Percentiles rank a stretch among this genome's conserved stretches.
Conservation (phyloP, 2,888 invertebrate genomes). For the Bembecia ichneumoniformis region DNA sequence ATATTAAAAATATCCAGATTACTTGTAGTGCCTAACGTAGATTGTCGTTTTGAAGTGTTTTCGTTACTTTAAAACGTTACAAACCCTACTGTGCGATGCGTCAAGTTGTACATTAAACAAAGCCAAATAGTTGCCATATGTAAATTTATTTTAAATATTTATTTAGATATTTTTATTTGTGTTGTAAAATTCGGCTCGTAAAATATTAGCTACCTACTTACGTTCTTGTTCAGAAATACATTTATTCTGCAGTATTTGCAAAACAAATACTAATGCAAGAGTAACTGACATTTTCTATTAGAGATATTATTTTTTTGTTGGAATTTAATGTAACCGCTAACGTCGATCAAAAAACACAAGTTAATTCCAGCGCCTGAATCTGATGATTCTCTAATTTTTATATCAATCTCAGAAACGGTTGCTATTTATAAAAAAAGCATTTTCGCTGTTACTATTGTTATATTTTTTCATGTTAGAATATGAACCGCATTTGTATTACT, state of each 20-base stretch:
- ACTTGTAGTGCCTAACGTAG: too few relatives aligned
- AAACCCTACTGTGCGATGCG: too few relatives aligned
- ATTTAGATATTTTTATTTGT: constrained; percentile 4
- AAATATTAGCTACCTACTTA: background rate
- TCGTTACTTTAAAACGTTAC: too few relatives aligned
- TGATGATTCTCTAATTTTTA: constrained; percentile 44
- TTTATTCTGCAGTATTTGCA: constrained; percentile 61
- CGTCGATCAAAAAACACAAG: constrained; percentile 16
- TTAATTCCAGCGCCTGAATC: constrained; percentile 2
- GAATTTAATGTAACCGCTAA: constrained; percentile 30
- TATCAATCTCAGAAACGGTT: constrained; percentile 39
- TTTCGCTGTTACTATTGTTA: constrained; percentile 67
- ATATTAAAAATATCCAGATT: too few relatives aligned
- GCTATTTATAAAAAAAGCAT: constrained; percentile 49
- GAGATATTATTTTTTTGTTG: constrained; percentile 19
- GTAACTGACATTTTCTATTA: constrained; percentile 35
- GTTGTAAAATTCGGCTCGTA: background rate
- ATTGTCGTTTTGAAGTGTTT: too few relatives aligned
- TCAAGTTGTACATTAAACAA: constrained; percentile 17
- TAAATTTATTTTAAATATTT: constrained; percentile 48
- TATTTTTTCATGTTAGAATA: constrained; percentile 66
- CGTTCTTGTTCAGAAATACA: constrained; percentile 30
- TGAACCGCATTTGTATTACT: constrained; percentile 64
- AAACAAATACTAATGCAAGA: constrained; percentile 60
- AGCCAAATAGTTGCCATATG: constrained; percentile 72